Base-by-base conservation (phyloP, 2,113 vertebrate species). In the Sturnira hondurensis region DNA sequence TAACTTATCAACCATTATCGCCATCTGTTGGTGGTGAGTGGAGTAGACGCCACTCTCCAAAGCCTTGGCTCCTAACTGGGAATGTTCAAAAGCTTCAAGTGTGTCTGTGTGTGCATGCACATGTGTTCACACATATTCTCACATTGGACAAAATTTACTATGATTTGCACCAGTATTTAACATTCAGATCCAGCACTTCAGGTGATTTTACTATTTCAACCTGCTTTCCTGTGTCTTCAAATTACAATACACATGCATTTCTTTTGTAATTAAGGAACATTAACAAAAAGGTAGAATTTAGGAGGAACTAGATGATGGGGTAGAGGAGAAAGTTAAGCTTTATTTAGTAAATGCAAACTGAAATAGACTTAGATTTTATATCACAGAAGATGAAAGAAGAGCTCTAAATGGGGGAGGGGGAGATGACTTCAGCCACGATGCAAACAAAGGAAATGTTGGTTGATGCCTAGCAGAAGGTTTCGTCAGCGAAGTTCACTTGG, bases 21-120 rank as follows among this genome's bases (percentile, higher is more conserved):
- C 95, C 97, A 96, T 93, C 97, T 97, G 82, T 97, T 91, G 96
- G 96, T 84, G 31, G 56, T 95, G 63, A 14, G 70, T 91, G 95
- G 89, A 70, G 81, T 86, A 67, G 78, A 85, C 88, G 26, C 41
- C 28, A 61, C 54, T 93, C 50, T 89, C 16, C 33, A 93, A 56
- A 93, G 36, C 31, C 82, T 77, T 83, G 50, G 17, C 47, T 50
- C 24, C 1, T 78, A 87, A 77, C 36, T 36, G 36, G 67, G 13
- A 78, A 45, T 7, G 19, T 84, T 80, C 14, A 94, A 58, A 86
- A 90, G 7, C 50, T 73, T 5, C 13, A 17, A 2, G 14, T 33
- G 67, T 24, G 31, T 43, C 1, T 33, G 7, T 54, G 38, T 19
- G 9, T 19, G 7, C 0, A 4, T 0, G 0, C 8, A 15, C 12